These are phyloP conservation scores for Bubalus kerabau DNA, from an alignment of 2,113 vertebrate species.

Conservation along the genomic window DNA sequence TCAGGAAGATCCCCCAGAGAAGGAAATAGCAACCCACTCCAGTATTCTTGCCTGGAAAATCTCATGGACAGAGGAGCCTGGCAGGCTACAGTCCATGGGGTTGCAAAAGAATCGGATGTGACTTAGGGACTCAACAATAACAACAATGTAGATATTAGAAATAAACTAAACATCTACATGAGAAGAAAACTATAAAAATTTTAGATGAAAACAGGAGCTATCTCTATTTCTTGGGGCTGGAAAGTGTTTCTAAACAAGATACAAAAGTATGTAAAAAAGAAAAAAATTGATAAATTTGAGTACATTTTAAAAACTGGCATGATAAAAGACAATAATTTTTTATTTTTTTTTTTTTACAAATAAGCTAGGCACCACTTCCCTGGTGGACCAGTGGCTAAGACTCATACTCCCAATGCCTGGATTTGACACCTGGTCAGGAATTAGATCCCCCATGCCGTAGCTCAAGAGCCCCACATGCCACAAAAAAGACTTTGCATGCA, in stretches of 20 bases:
- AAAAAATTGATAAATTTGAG: neutral
- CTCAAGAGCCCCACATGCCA: neutral
- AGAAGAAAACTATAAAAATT: neutral
- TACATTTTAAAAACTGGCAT: neutral
- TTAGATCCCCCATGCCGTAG: neutral
- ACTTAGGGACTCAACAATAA: neutral
- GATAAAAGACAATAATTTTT: neutral
- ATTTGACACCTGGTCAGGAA: neutral
- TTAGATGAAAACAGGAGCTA: neutral
- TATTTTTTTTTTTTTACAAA: neutral
- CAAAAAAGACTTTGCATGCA: neutral
- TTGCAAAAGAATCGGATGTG: neutral
- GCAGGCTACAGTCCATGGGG: neutral
- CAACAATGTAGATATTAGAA: neutral
- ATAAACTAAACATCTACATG: neutral
- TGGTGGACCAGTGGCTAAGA: neutral
- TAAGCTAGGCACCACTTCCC: neutral
- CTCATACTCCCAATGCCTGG: neutral
- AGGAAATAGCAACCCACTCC: neutral
- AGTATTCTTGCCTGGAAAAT: neutral
- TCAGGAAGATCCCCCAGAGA: neutral
- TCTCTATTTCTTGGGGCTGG: neutral
- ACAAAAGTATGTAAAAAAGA: neutral
- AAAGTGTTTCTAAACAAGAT: neutral
- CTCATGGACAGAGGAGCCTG: neutral